Evolutionary conservation across 1,140 invertebrate genomes (phyloP).

Genomic region (Sminthurinus signatus): DNA sequence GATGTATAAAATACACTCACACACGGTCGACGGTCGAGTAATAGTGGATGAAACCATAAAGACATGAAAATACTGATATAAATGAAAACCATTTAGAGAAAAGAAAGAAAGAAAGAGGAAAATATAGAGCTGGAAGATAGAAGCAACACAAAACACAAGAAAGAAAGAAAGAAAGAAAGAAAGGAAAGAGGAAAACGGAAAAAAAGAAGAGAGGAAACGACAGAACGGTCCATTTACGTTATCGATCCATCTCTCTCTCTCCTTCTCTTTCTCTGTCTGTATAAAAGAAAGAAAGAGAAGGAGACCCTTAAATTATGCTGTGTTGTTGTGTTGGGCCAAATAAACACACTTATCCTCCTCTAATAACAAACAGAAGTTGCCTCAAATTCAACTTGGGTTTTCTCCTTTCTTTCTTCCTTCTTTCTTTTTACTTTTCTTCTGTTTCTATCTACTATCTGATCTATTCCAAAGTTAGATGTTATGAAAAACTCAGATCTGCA

Average conservation of each 20-base stretch:
- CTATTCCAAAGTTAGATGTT: too few species aligned
- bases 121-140: too few species aligned
- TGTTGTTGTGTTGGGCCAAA: slow-evolving; percentile 12
- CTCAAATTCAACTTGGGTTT: slow-evolving; percentile 7
- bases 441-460: neutral
- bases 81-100: slow-evolving; percentile 12
- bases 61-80: neutral
- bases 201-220: slow-evolving; percentile 9
- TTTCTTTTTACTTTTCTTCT: neutral
- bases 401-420: neutral
- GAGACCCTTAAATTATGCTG: slow-evolving; percentile 14
- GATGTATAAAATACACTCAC: too few species aligned
- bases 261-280: neutral
- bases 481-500: too few species aligned
- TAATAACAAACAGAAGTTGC: slow-evolving; percentile 8
- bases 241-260: slow-evolving; percentile 7
- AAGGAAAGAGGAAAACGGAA: neutral
- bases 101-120: neutral
- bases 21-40: too few species aligned
- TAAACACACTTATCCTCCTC: slow-evolving; percentile 11
- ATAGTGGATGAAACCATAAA: too few species aligned
- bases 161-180: slow-evolving; percentile 6
- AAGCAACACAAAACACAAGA: too few species aligned
- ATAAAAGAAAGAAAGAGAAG: too few species aligned
- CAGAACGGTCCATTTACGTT: slow-evolving; percentile 18